Evolutionary conservation across 2,888 invertebrate species (phyloP), one percentile per base, ranked within the genome.

Genomic region (Torymus tubicola): DNA sequence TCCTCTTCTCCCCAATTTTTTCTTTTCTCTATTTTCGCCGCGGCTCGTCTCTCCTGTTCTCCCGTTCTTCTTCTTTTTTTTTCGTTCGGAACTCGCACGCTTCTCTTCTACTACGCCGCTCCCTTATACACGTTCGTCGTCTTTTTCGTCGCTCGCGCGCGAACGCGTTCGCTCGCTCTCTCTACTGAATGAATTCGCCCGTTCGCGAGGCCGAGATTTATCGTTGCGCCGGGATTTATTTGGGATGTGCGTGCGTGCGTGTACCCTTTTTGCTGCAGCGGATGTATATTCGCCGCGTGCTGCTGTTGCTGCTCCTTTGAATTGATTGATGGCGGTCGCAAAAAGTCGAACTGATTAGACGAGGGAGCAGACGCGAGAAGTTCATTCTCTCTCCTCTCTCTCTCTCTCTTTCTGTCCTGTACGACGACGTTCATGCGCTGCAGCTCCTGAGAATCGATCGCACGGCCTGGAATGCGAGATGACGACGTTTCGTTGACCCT

Each of bases 401-500:
- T 18, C 42, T 68, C 55, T 21, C 55, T 52, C 31, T 13, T 13
- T 10, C 42, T 31, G 57, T 42, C 60, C 60, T 72, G 57, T 57
- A 57, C 14, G 57, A 58, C 67, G 67, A 21, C 31, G 31, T 8
- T 31, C 24, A 24, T 24, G 31, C 4, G 4, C n/a, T 31, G 31
- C 31, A 31, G 31, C 31, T 31, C 31, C 31, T 31, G 31, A 64
- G 77, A 77, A 69, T 69, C 69, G 63, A 57, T 60, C 68, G 65
- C 55, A 72, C 60, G 80, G 21, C 42, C 71, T 74, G 64, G 74
- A 74, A 68, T 64, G 73, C 79, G 70, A 21, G 14, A 61, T 18
- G 60, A 60, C 55, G 68, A 61, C 78, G 70, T 70, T 77, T 70
- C 74, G 74, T 81, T 81, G 74, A 78, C 74, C 78, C 70, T 67